A percentile compares a stretch with the other conserved stretches of the same genome.
phyloP scores from a whole-genome alignment of 2,888 invertebrate species.

The Drosophila neoperkinsi region DNA sequence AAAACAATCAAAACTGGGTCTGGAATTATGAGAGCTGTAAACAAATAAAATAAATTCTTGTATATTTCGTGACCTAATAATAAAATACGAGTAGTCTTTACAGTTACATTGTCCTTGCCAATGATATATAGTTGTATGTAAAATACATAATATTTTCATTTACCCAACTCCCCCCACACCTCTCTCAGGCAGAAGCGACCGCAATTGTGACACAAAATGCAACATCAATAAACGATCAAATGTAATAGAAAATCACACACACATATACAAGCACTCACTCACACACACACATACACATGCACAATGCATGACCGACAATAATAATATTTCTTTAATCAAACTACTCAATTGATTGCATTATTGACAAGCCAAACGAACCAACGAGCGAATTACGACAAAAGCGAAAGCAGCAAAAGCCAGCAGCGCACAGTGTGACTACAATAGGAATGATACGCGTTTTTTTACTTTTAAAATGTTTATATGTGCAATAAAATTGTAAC shows the following conservation, averaged over 20 bases:
- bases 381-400: conserved; percentile 18
- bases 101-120: conserved; percentile 29
- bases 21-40: not conserved
- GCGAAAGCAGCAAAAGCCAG: conserved; percentile 22
- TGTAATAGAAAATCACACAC: conserved; percentile 33
- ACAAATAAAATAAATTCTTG: conserved; percentile 3
- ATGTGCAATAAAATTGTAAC: not conserved
- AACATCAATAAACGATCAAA: conserved; percentile 52
- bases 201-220: conserved; percentile 48
- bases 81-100: conserved; percentile 1
- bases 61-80: conserved; percentile 12
- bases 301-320: conserved; percentile 43
- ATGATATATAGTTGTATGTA: conserved; percentile 2
- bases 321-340: conserved; percentile 63
- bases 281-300: conserved; percentile 1
- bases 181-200: not conserved
- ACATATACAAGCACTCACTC: not conserved
- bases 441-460: not conserved
- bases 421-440: conserved; percentile 34
- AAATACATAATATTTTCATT: not conserved
- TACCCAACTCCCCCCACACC: not conserved
- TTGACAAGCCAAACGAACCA: conserved; percentile 58
- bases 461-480: not conserved
- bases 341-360: conserved; percentile 66
- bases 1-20: not conserved